A percentile compares a stretch with the other conserved stretches of the same genome.
Conservation (phyloP, 2,113 vertebrate genomes). For the Dicrurus megarhynchus region DNA sequence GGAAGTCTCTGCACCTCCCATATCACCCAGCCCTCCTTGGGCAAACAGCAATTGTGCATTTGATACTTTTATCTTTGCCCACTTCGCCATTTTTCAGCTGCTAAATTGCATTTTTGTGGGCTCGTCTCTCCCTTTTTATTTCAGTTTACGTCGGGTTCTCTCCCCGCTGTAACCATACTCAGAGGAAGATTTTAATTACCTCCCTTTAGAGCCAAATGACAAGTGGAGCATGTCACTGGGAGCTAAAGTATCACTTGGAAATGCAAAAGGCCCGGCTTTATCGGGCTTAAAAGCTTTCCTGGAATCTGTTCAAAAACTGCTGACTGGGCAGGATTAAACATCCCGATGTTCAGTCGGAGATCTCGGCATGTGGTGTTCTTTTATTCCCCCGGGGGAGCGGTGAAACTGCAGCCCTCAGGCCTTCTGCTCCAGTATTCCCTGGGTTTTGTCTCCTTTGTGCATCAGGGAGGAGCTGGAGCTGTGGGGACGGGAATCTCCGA, state of each 20-base stretch:
- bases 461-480: neutral
- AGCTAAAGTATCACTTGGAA: slow-evolving; percentile 67
- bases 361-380: slow-evolving; percentile 73
- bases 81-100: neutral
- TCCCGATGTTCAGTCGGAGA: slow-evolving; percentile 70
- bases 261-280: slow-evolving; percentile 74
- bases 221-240: slow-evolving; percentile 66
- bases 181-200: slow-evolving; percentile 71
- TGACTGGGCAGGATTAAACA: slow-evolving; percentile 86
- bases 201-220: slow-evolving; percentile 46
- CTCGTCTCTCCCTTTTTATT: neutral
- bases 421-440: neutral
- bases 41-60: slow-evolving; percentile 17
- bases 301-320: slow-evolving; percentile 85
- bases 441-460: neutral
- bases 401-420: slow-evolving; percentile 11
- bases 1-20: neutral
- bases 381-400: slow-evolving; percentile 36
- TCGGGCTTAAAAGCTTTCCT: slow-evolving; percentile 90
- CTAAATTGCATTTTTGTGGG: slow-evolving; percentile 47
- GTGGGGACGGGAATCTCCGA: neutral
- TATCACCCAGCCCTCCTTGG: neutral
- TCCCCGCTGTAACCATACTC: neutral
- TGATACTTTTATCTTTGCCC: slow-evolving; percentile 25
- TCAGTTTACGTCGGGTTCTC: neutral